These are phyloP conservation scores for Crocallis elinguaria DNA, from an alignment of 2,888 invertebrate genomes.

Conservation along the genomic window DNA sequence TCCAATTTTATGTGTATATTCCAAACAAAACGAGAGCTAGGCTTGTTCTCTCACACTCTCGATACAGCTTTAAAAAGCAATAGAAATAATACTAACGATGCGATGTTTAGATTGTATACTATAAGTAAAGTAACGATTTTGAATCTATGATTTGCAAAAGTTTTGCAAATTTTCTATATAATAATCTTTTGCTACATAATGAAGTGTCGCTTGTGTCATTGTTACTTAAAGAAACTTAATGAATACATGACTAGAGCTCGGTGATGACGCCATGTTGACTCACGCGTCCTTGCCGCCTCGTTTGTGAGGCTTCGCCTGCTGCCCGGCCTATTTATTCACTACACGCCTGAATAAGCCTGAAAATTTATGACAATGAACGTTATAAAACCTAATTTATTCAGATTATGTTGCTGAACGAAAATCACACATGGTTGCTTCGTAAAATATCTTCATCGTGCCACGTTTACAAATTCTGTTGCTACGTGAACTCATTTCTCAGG, in stretches of 20 bases:
- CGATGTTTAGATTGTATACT: no score
- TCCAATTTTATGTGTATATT: no score
- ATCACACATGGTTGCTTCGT: neutral
- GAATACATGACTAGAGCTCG: constrained; percentile 37
- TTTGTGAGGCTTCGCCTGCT: constrained; percentile 51
- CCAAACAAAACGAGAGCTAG: neutral
- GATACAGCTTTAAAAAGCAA: no score
- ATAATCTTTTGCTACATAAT: constrained; percentile 22
- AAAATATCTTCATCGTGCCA: neutral
- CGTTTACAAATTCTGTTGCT: neutral
- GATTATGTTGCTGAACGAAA: neutral
- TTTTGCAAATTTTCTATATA: no score
- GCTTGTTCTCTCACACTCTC: no score
- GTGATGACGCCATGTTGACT: constrained; percentile 61
- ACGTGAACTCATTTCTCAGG: neutral
- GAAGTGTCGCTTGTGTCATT: constrained; percentile 46
- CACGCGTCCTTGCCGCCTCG: constrained; percentile 60
- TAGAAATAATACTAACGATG: no score
- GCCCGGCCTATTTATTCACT: constrained; percentile 42
- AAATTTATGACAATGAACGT: constrained; percentile 23
- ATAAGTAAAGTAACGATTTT: no score
- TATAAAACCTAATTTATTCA: neutral
- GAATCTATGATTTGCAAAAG: no score
- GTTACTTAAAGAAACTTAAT: constrained; percentile 58
- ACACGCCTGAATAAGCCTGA: constrained; percentile 41